A percentile compares a stretch with the other conserved stretches of the same genome.
Conservation (phyloP, 2,888 invertebrate species). For the Epistrophe grossulariae region DNA sequence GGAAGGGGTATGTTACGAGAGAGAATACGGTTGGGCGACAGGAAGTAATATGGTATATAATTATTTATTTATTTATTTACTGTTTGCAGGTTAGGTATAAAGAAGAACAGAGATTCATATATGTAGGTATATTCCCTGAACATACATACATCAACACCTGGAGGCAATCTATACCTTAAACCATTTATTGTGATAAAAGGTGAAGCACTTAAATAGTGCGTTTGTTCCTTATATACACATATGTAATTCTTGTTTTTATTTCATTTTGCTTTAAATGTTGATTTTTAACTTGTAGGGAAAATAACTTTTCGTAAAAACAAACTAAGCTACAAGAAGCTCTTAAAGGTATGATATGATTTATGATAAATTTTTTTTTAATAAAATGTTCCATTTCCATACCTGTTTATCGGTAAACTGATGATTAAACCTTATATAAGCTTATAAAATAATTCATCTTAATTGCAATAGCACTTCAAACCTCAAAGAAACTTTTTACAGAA, state of each 20-base stretch:
- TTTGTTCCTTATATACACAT: not conserved
- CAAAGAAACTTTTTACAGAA: no score
- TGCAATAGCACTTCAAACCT: no score
- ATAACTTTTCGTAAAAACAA: no score
- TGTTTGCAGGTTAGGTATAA: slow-evolving; percentile 17
- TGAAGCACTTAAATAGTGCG: not conserved
- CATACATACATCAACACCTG: slow-evolving; percentile 14
- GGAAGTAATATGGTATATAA: slow-evolving; percentile 44
- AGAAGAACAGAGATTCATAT: slow-evolving; percentile 17
- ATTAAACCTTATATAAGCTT: no score
- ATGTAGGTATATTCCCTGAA: no score
- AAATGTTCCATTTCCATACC: no score
- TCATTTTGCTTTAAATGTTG: no score
- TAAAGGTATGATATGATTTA: no score
- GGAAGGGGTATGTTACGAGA: not conserved
- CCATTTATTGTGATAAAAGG: not conserved
- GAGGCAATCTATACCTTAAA: not conserved
- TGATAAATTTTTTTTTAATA: no score
- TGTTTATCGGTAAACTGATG: no score
- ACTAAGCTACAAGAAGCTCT: no score
- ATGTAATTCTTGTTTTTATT: not conserved
- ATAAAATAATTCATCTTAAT: no score
- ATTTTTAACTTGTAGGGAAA: not conserved
- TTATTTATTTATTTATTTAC: slow-evolving; percentile 66
- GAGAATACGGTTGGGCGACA: not conserved